Percentiles rank a stretch among this genome's conserved stretches.
Evolutionary conservation across 2,888 invertebrate species (phyloP).

Genomic region (Auanema sp.): DNA sequence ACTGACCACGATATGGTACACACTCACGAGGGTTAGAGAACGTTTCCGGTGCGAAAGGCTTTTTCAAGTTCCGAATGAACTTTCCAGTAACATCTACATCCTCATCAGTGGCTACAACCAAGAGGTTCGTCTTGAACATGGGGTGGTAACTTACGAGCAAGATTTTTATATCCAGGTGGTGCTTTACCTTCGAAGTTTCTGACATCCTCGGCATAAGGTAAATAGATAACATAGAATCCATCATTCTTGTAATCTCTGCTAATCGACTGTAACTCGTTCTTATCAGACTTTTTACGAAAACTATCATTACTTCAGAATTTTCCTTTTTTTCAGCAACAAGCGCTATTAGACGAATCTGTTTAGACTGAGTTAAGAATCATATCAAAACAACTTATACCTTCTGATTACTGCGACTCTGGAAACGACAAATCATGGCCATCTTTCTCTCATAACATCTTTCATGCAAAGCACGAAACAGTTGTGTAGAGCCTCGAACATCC

Average conservation of each 20-base stretch:
- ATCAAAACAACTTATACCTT: too few relatives aligned
- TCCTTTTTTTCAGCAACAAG: slow-evolving; percentile 12
- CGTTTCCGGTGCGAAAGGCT: slow-evolving; percentile 15
- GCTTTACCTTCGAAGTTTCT: slow-evolving; percentile 10
- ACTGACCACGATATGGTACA: neutral
- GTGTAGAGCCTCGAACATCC: slow-evolving; percentile 17
- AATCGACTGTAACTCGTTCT: slow-evolving; percentile 1
- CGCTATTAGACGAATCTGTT: slow-evolving; percentile 18
- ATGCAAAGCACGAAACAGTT: slow-evolving; percentile 9
- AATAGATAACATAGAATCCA: slow-evolving; percentile 13
- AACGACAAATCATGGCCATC: slow-evolving; percentile 19
- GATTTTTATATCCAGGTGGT: neutral
- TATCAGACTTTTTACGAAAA: neutral
- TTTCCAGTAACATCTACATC: neutral
- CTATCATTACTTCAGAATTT: neutral
- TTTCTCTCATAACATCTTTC: slow-evolving; percentile 10
- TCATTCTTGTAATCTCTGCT: slow-evolving; percentile 16
- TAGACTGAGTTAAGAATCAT: too few relatives aligned
- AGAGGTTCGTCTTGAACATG: too few relatives aligned
- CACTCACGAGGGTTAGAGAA: slow-evolving; percentile 14
- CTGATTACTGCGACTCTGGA: slow-evolving; percentile 15
- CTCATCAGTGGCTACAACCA: slow-evolving; percentile 7
- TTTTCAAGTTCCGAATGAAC: slow-evolving; percentile 12
- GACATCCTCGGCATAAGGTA: slow-evolving; percentile 18
- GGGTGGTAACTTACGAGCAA: too few relatives aligned